A percentile compares a stretch with the other conserved stretches of the same genome.
Conservation (phyloP, 2,888 invertebrate genomes). For the Orthosia gothica region DNA sequence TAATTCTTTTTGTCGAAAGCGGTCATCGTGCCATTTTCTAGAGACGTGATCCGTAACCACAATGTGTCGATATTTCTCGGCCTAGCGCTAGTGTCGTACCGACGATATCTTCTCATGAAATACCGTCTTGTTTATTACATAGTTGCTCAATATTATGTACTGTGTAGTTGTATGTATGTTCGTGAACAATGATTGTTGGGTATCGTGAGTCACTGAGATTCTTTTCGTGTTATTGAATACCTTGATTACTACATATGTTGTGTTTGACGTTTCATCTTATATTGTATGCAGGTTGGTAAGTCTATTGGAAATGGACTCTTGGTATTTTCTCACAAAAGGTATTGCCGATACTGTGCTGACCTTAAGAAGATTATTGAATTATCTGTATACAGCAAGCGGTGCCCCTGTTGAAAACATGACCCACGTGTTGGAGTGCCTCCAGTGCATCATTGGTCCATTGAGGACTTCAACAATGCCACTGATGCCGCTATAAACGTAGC, state of each 20-base stretch:
- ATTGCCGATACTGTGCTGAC: too few relatives aligned
- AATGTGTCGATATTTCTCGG: constrained; percentile 32
- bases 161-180: background rate
- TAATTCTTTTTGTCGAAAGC: constrained; percentile 23
- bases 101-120: constrained; percentile 45
- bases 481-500: too few relatives aligned
- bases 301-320: background rate
- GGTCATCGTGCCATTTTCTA: constrained; percentile 49
- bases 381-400: too few relatives aligned
- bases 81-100: constrained; percentile 23
- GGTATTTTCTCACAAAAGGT: too few relatives aligned
- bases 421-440: too few relatives aligned
- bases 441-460: too few relatives aligned
- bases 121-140: constrained; percentile 49
- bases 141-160: constrained; percentile 8
- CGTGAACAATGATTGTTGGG: constrained; percentile 1
- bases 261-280: background rate
- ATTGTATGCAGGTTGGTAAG: background rate
- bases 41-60: constrained; percentile 49
- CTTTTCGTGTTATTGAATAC: constrained; percentile 5
- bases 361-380: too few relatives aligned
- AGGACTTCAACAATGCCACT: too few relatives aligned
- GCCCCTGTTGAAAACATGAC: too few relatives aligned
- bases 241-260: background rate
- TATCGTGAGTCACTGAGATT: background rate